Evolutionary conservation across 2,113 vertebrate genomes (phyloP).

Genomic region (Protobothrops flavoviridis): DNA sequence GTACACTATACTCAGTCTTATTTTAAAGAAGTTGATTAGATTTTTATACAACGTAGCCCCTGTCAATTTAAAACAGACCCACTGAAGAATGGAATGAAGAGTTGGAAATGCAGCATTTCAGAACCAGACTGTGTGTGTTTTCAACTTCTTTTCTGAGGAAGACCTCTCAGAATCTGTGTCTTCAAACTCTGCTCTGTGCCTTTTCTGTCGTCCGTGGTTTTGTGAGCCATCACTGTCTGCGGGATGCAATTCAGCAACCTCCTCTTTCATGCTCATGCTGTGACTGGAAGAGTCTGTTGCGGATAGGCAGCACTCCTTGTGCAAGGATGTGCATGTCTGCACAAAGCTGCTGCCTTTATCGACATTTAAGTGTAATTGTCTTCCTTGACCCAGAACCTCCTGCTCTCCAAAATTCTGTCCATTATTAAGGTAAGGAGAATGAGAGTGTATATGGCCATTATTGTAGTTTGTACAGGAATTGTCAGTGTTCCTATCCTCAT

Average conservation of each 20-base stretch:
- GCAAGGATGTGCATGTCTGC: constrained; percentile 64
- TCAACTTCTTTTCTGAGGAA: constrained; percentile 91
- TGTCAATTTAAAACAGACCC: constrained; percentile 70
- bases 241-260: constrained; percentile 61
- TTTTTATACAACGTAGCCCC: constrained; percentile 70
- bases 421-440: constrained; percentile 66
- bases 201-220: constrained; percentile 80
- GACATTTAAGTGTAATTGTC: constrained; percentile 63
- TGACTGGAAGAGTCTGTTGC: constrained; percentile 72
- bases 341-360: constrained; percentile 64
- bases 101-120: constrained; percentile 67
- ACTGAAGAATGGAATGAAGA: constrained; percentile 70
- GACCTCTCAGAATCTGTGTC: constrained; percentile 79
- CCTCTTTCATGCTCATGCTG: constrained; percentile 67
- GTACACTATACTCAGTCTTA: constrained; percentile 69
- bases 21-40: constrained; percentile 62
- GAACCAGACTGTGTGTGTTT: constrained; percentile 79
- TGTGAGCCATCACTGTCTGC: constrained; percentile 60
- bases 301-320: constrained; percentile 73
- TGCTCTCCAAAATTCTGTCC: constrained; percentile 74
- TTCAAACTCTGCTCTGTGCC: constrained; percentile 81
- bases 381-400: constrained; percentile 60
- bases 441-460: constrained; percentile 75
- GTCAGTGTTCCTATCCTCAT: constrained; percentile 71
- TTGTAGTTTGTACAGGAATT: constrained; percentile 73